phyloP scores from a whole-genome alignment of 2,888 invertebrate species.

The Gisinianus flammeolus region DNA sequence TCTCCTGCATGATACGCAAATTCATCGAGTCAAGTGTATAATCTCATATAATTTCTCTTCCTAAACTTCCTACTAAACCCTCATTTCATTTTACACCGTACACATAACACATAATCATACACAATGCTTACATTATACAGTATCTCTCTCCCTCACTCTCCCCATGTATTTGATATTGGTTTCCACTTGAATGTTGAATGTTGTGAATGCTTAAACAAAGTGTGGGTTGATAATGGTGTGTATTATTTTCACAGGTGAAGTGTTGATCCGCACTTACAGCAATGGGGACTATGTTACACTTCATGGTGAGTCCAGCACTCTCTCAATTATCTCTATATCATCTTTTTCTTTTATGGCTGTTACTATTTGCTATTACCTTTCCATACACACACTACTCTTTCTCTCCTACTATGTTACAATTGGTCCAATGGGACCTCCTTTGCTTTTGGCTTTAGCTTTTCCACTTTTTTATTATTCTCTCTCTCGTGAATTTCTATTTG shows the following conservation, averaged over 20 bases:
- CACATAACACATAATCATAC: no score
- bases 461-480: no score
- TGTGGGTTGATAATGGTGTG: neutral
- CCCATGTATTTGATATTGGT: no score
- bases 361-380: neutral
- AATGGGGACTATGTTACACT: slow-evolving; percentile 57
- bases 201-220: neutral
- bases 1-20: no score
- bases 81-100: no score
- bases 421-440: neutral
- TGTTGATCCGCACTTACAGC: slow-evolving; percentile 54
- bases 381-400: neutral
- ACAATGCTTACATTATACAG: no score
- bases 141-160: no score
- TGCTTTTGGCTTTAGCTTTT: neutral
- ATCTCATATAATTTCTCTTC: no score
- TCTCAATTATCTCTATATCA: slow-evolving; percentile 32
- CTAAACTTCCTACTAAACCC: no score
- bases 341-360: slow-evolving; percentile 5
- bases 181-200: neutral
- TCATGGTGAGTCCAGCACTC: slow-evolving; percentile 53
- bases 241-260: slow-evolving; percentile 53
- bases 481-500: no score
- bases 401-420: neutral
- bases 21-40: no score